Conservation (phyloP, 1,140 invertebrate species). For the Parapsyche elsis region DNA sequence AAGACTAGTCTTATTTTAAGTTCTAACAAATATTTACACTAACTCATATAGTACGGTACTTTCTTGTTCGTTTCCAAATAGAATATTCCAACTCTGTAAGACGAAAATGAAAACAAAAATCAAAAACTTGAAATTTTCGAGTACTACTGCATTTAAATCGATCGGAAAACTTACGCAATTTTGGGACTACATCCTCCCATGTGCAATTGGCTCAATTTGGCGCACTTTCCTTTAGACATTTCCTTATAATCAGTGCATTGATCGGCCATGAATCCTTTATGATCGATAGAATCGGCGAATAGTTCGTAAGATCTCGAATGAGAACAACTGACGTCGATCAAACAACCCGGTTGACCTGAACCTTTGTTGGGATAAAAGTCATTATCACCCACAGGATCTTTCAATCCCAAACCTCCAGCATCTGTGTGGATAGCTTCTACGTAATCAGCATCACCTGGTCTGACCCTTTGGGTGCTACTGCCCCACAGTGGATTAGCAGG, state of each 20-base stretch:
- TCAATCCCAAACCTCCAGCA: slow-evolving; percentile 62
- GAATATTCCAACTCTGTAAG: slow-evolving; percentile 20
- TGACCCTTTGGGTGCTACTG: slow-evolving; percentile 56
- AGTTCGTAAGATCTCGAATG: slow-evolving; percentile 67
- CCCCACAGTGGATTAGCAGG: slow-evolving; percentile 72
- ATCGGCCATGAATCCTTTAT: slow-evolving; percentile 62
- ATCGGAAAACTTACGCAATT: slow-evolving; percentile 35
- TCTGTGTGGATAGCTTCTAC: slow-evolving; percentile 74
- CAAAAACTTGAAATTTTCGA: neutral
- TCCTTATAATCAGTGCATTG: slow-evolving; percentile 59
- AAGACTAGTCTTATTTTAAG: too few species aligned
- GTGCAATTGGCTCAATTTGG: slow-evolving; percentile 56
- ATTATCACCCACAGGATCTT: slow-evolving; percentile 60
- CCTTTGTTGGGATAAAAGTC: slow-evolving; percentile 73
- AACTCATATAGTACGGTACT: slow-evolving; percentile 9
- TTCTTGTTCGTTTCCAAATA: slow-evolving; percentile 16
- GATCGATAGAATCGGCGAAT: slow-evolving; percentile 67
- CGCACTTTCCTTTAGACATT: slow-evolving; percentile 57
- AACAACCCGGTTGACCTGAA: slow-evolving; percentile 74
- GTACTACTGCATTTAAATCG: neutral
- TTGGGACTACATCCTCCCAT: slow-evolving; percentile 58
- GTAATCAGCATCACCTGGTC: slow-evolving; percentile 66
- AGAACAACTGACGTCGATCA: slow-evolving; percentile 61
- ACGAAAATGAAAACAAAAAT: neutral
- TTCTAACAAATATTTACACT: neutral